Evolutionary conservation across 30 jellyfish, hydroid and myxozoan genomes (phyloP).

Genomic region (Turritopsis dohrnii): DNA sequence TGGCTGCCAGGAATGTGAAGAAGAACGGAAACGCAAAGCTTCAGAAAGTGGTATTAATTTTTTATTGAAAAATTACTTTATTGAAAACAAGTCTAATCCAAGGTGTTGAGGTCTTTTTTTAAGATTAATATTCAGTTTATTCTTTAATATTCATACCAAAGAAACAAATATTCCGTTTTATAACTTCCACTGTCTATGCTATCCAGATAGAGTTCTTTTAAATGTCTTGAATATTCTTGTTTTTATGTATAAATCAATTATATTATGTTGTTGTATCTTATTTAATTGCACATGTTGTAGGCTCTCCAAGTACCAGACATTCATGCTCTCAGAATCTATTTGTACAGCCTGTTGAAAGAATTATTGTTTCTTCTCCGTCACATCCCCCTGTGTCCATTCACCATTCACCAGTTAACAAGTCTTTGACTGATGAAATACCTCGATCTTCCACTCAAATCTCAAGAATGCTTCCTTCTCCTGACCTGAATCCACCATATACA

Average conservation of each 20-base stretch:
- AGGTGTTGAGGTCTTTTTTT: too few species aligned
- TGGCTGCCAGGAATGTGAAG: constrained; percentile 33
- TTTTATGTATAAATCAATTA: too few species aligned
- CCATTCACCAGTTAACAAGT: constrained; percentile 5
- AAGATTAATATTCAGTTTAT: too few species aligned
- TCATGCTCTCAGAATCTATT: not conserved
- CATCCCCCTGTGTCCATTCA: not conserved
- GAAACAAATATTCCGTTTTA: too few species aligned
- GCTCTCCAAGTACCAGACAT: not conserved
- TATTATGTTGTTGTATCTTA: not conserved
- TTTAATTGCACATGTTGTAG: not conserved
- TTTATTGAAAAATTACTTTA: too few species aligned
- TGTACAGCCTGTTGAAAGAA: not conserved
- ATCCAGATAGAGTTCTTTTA: too few species aligned
- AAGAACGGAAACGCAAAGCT: constrained; percentile 26
- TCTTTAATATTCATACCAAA: too few species aligned
- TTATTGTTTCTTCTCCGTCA: not conserved
- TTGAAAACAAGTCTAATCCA: too few species aligned
- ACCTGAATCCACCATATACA: constrained; percentile 1
- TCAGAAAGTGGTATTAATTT: constrained; percentile 26
- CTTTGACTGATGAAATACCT: not conserved
- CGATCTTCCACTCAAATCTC: not conserved
- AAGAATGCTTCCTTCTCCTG: not conserved
- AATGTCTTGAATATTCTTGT: too few species aligned
- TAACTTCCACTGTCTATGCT: too few species aligned